Evolutionary conservation across 1,140 invertebrate genomes (phyloP).

Genomic region (Bathynomus jamesi): DNA sequence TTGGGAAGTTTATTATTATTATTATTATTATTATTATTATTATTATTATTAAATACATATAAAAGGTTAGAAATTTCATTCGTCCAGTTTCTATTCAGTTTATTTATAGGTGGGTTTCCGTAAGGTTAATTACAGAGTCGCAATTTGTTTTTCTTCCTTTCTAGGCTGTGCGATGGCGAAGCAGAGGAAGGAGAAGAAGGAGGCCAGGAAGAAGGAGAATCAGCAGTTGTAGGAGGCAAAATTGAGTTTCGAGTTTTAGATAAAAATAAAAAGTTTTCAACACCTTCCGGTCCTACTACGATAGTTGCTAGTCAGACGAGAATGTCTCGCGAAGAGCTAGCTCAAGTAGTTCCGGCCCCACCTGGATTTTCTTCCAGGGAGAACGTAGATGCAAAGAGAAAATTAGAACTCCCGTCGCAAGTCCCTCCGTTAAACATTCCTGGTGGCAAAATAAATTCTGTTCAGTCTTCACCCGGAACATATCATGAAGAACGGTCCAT

Average conservation of each 20-base stretch:
- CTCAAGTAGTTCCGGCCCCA: conserved; percentile 30
- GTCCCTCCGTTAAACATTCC: conserved; percentile 20
- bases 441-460: conserved; percentile 22
- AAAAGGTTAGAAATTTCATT: no score
- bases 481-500: conserved; percentile 36
- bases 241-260: conserved; percentile 36
- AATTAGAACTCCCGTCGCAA: conserved; percentile 17
- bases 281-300: conserved; percentile 28
- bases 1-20: no score
- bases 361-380: conserved; percentile 18
- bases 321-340: conserved; percentile 30
- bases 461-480: conserved; percentile 28
- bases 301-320: conserved; percentile 31
- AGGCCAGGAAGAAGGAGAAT: conserved; percentile 14
- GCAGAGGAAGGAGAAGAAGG: conserved; percentile 18
- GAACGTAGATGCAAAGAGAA: conserved; percentile 14
- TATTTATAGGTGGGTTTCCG: no score
- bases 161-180: conserved; percentile 13
- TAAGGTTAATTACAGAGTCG: no score
- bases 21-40: no score
- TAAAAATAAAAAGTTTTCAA: conserved; percentile 33
- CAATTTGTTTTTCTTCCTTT: background rate
- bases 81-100: no score
- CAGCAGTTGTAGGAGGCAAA: conserved; percentile 35
- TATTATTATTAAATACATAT: no score